Percentiles rank a stretch among this genome's conserved stretches.
These are phyloP conservation scores for Schizopygopsis pylzovi DNA, from an alignment of 2,797 vertebrate genomes.

Conservation along the genomic window DNA sequence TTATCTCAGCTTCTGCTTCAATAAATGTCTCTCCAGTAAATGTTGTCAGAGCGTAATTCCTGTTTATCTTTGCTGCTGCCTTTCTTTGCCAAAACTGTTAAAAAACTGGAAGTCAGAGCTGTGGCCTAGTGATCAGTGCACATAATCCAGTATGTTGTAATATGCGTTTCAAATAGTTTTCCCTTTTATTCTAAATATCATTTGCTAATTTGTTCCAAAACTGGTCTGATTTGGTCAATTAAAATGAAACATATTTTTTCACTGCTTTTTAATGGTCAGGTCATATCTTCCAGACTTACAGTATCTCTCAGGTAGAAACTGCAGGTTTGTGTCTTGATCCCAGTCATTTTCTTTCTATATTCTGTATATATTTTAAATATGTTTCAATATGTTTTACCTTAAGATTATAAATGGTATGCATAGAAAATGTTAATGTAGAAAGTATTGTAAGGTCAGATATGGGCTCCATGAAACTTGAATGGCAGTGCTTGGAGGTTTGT, in stretches of 20 bases:
- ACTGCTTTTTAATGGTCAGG: neutral
- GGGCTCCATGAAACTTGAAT: neutral
- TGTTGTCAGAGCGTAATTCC: slow-evolving; percentile 54
- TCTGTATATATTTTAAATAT: neutral
- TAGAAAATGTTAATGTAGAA: neutral
- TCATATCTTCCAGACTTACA: neutral
- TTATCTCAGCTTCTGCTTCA: slow-evolving; percentile 59
- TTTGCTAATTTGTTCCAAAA: neutral
- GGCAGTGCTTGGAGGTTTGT: neutral
- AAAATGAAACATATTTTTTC: neutral
- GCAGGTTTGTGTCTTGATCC: neutral
- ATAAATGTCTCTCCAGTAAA: slow-evolving; percentile 51
- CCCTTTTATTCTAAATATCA: neutral
- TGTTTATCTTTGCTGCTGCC: slow-evolving; percentile 48
- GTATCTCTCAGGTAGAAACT: neutral
- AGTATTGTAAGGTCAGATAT: neutral
- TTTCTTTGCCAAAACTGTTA: slow-evolving; percentile 22
- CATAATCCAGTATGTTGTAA: neutral
- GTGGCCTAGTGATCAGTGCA: neutral
- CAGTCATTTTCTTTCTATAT: neutral
- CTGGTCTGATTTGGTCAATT: neutral
- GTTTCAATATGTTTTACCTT: neutral
- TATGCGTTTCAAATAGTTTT: neutral
- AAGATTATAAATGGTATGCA: neutral
- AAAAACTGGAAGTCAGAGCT: slow-evolving; percentile 22